phyloP scores from a whole-genome alignment of 1,140 invertebrate genomes.

The Tetragonula clypearis region DNA sequence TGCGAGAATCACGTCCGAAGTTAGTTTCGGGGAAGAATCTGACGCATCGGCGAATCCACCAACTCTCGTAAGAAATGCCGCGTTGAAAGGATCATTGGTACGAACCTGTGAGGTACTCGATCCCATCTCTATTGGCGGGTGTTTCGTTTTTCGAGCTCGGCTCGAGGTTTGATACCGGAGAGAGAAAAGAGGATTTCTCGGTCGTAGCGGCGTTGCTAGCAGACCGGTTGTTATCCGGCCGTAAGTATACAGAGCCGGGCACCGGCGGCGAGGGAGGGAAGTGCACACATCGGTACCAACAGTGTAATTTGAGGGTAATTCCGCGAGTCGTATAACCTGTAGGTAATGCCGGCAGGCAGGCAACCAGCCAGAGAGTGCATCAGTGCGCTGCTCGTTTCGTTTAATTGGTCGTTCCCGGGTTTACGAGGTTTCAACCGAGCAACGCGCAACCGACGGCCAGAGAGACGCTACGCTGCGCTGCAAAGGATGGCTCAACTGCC shows the following conservation, averaged over 20 bases:
- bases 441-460: constrained; percentile 54
- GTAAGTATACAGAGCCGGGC: constrained; percentile 69
- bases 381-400: constrained; percentile 75
- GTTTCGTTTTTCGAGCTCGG: constrained; percentile 18
- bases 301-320: constrained; percentile 78
- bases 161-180: constrained; percentile 41
- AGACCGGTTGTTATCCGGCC: constrained; percentile 69
- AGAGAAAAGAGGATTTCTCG: constrained; percentile 48
- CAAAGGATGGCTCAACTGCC: constrained; percentile 52
- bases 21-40: too few species aligned
- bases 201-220: constrained; percentile 50
- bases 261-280: constrained; percentile 58
- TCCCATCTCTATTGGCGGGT: constrained; percentile 14
- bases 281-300: constrained; percentile 75
- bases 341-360: constrained; percentile 70
- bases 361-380: constrained; percentile 74
- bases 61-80: too few species aligned
- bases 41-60: too few species aligned
- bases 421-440: constrained; percentile 74
- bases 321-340: constrained; percentile 74
- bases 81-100: too few species aligned
- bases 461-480: constrained; percentile 23
- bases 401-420: constrained; percentile 77
- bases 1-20: too few species aligned
- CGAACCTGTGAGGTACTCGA: too few species aligned